A percentile compares a stretch with the other conserved stretches of the same genome.
phyloP scores from a whole-genome alignment of 2,797 vertebrate genomes.

The Lithobates sylvaticus region DNA sequence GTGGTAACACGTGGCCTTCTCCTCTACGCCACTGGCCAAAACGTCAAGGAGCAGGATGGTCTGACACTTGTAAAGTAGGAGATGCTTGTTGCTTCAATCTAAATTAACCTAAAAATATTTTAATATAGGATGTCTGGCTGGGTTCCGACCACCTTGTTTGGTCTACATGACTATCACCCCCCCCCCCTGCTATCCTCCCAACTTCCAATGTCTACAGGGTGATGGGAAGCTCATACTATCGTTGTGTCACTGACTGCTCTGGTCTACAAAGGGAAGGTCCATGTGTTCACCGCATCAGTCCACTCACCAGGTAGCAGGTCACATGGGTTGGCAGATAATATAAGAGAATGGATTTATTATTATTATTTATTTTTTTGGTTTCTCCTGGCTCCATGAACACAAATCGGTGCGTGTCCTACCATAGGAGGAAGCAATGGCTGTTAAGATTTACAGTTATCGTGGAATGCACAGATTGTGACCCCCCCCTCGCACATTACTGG shows the following conservation, averaged over 20 bases:
- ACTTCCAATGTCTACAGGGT: too few relatives aligned
- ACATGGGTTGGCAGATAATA: slow-evolving; percentile 59
- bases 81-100: background rate
- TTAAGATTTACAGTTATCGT: slow-evolving; percentile 80
- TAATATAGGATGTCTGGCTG: too few relatives aligned
- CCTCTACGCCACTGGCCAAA: background rate
- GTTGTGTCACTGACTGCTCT: too few relatives aligned
- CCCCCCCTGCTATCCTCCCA: too few relatives aligned
- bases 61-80: background rate
- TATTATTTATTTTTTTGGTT: slow-evolving; percentile 78
- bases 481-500: slow-evolving; percentile 84
- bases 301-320: background rate
- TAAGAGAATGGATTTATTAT: slow-evolving; percentile 66
- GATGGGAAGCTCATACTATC: too few relatives aligned
- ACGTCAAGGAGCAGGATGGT: background rate
- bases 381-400: slow-evolving; percentile 84
- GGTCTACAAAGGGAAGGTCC: background rate
- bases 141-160: too few relatives aligned
- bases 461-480: slow-evolving; percentile 68
- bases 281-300: background rate
- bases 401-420: slow-evolving; percentile 90
- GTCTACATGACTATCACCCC: too few relatives aligned
- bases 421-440: slow-evolving; percentile 97
- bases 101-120: too few relatives aligned
- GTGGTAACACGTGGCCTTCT: background rate